These are phyloP conservation scores for Acipenser transmontanus DNA, from an alignment of 2,797 vertebrate species.

Conservation along the genomic window DNA sequence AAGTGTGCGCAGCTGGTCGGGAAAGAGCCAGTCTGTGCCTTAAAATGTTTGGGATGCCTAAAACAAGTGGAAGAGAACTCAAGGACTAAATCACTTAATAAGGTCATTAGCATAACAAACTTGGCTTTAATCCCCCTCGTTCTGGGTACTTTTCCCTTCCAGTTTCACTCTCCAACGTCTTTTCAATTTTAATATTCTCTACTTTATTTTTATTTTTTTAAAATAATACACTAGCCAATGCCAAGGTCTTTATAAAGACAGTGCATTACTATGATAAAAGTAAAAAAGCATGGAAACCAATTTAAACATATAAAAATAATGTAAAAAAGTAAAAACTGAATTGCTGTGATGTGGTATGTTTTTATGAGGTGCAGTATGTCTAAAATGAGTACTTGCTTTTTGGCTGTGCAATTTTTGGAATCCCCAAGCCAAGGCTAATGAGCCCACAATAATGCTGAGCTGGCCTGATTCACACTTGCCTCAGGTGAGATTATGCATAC, in stretches of 20 bases:
- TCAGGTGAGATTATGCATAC: slow-evolving; percentile 8
- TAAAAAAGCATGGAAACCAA: neutral
- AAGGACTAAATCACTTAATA: slow-evolving; percentile 12
- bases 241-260: no score
- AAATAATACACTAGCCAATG: no score
- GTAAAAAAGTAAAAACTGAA: slow-evolving; percentile 3
- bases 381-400: slow-evolving; percentile 5
- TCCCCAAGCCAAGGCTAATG: slow-evolving; percentile 17
- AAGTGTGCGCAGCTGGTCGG: slow-evolving; percentile 15
- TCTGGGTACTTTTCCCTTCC: slow-evolving; percentile 7
- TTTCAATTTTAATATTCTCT: neutral
- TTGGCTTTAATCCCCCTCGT: slow-evolving; percentile 11
- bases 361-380: neutral
- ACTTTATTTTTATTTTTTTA: no score
- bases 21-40: neutral
- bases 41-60: slow-evolving; percentile 14
- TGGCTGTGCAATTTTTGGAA: slow-evolving; percentile 5
- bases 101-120: slow-evolving; percentile 14
- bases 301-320: neutral
- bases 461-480: slow-evolving; percentile 12
- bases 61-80: slow-evolving; percentile 5
- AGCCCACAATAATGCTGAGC: slow-evolving; percentile 11
- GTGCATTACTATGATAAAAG: no score
- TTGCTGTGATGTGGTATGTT: slow-evolving; percentile 9
- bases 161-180: neutral